phyloP scores from a whole-genome alignment of 2,113 vertebrate species.

The Cheilinus undulatus region DNA sequence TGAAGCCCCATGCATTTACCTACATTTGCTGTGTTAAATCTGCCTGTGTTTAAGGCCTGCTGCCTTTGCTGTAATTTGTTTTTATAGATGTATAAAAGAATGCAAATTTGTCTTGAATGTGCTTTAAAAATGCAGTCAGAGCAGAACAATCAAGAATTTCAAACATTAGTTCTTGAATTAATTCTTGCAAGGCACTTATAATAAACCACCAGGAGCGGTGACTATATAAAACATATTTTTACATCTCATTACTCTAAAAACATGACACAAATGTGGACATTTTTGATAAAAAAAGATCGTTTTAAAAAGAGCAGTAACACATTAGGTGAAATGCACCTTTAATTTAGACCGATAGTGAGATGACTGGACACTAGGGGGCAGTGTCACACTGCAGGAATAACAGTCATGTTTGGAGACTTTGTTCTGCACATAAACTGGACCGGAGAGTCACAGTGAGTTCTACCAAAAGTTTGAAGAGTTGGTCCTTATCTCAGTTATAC shows the following conservation, averaged over 20 bases:
- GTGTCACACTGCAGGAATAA: constrained; percentile 29
- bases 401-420: not conserved
- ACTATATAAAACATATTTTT: constrained; percentile 27
- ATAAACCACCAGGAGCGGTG: constrained; percentile 2
- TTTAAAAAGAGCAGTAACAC: constrained; percentile 13
- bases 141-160: not conserved
- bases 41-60: not conserved
- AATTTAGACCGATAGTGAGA: not conserved
- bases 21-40: no score
- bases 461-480: constrained; percentile 7
- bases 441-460: not conserved
- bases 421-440: not conserved
- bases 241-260: constrained; percentile 11
- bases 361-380: constrained; percentile 61
- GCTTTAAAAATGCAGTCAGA: constrained; percentile 38
- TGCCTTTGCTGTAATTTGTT: not conserved
- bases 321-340: constrained; percentile 1
- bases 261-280: not conserved
- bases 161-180: constrained; percentile 2
- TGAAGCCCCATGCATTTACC: no score
- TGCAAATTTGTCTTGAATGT: not conserved
- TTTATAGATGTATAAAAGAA: not conserved
- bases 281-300: constrained; percentile 6
- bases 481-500: constrained; percentile 38
- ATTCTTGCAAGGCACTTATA: constrained; percentile 16